Evolutionary conservation across 1,140 invertebrate genomes (phyloP).

Genomic region (Nephotettix cincticeps): DNA sequence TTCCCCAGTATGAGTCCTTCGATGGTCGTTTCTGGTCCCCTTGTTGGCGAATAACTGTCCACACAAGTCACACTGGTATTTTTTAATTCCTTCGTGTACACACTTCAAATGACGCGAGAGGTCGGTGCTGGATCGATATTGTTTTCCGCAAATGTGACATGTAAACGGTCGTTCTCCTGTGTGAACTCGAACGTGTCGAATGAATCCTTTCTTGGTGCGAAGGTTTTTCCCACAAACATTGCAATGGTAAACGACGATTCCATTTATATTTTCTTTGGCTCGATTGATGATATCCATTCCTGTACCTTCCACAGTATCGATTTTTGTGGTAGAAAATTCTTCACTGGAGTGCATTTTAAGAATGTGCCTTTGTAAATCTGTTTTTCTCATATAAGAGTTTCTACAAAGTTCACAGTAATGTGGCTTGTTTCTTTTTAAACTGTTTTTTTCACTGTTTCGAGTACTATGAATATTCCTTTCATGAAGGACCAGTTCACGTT

Average conservation of each 20-base stretch:
- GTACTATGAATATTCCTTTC: slow-evolving; percentile 39
- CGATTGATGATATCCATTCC: slow-evolving; percentile 48
- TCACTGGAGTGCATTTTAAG: too few species aligned
- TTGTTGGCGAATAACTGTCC: slow-evolving; percentile 54
- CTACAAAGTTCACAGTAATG: slow-evolving; percentile 46
- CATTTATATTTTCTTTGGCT: slow-evolving; percentile 50
- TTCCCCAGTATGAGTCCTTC: slow-evolving; percentile 42
- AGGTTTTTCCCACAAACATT: slow-evolving; percentile 59
- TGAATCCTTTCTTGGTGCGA: slow-evolving; percentile 56
- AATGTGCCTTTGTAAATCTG: slow-evolving; percentile 43
- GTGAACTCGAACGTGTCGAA: slow-evolving; percentile 60
- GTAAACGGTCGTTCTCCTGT: slow-evolving; percentile 71
- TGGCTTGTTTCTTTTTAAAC: slow-evolving; percentile 17
- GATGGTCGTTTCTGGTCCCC: slow-evolving; percentile 49
- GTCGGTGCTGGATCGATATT: slow-evolving; percentile 63
- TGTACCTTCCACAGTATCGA: slow-evolving; percentile 37
- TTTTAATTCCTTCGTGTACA: slow-evolving; percentile 61
- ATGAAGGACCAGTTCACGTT: slow-evolving; percentile 38
- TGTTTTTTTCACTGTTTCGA: background rate
- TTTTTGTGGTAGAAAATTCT: slow-evolving; percentile 10
- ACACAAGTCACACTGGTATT: slow-evolving; percentile 57
- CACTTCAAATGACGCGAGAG: slow-evolving; percentile 60
- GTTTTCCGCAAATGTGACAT: slow-evolving; percentile 72
- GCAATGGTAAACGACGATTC: slow-evolving; percentile 47
- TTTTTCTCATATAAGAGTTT: slow-evolving; percentile 40